A percentile compares a stretch with the other conserved stretches of the same genome.
Evolutionary conservation across 2,888 invertebrate species (phyloP).

Genomic region (Euphydryas editha): DNA sequence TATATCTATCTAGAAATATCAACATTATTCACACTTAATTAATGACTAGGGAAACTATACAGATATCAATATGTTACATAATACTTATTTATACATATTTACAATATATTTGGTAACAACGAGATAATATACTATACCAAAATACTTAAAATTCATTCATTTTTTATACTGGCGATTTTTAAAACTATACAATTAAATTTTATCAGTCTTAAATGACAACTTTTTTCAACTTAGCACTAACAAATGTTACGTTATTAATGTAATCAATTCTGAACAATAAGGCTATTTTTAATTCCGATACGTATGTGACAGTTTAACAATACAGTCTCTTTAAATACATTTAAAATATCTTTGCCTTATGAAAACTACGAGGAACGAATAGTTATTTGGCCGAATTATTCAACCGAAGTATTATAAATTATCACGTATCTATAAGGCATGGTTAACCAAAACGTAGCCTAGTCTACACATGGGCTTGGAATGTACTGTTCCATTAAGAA

Average conservation of each 20-base stretch:
- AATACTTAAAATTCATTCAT: constrained; percentile 68
- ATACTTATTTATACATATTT: constrained; percentile 65
- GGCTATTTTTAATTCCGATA: constrained; percentile 60
- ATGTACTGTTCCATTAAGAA: constrained; percentile 79
- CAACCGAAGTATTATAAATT: constrained; percentile 59
- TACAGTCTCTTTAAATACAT: constrained; percentile 65
- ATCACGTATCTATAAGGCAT: constrained; percentile 73
- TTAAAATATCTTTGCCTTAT: constrained; percentile 52
- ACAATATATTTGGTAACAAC: constrained; percentile 83
- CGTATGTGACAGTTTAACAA: constrained; percentile 63
- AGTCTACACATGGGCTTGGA: constrained; percentile 78
- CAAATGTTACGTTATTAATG: constrained; percentile 28
- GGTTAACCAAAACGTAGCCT: constrained; percentile 67
- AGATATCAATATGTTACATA: constrained; percentile 62
- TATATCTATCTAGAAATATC: constrained; percentile 55
- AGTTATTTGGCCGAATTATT: constrained; percentile 65
- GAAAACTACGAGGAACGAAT: constrained; percentile 64
- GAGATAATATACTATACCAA: constrained; percentile 76
- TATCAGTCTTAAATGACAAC: constrained; percentile 76
- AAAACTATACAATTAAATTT: constrained; percentile 61
- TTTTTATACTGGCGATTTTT: constrained; percentile 73
- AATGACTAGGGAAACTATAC: constrained; percentile 81
- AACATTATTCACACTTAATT: constrained; percentile 69
- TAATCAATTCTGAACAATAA: constrained; percentile 50
- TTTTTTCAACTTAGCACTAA: constrained; percentile 28